These are phyloP conservation scores for Syncerus caffer DNA, from an alignment of 2,797 vertebrate genomes.

Conservation along the genomic window DNA sequence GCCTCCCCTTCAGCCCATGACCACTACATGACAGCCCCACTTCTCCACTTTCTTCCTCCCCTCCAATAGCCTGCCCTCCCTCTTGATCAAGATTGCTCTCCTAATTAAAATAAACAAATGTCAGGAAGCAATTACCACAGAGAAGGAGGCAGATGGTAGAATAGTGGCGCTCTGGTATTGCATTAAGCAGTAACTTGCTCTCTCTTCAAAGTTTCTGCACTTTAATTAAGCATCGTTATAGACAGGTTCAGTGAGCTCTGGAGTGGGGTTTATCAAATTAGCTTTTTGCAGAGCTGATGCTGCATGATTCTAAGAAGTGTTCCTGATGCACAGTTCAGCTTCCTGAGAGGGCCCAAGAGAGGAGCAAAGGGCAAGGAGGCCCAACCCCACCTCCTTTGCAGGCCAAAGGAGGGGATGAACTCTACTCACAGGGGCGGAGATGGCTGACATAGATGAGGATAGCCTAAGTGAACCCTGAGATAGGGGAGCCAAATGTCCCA, in stretches of 20 bases:
- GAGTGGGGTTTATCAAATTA: slow-evolving; percentile 80
- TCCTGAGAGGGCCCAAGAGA: slow-evolving; percentile 14
- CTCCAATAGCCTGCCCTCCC: slow-evolving; percentile 68
- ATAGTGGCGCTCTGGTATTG: slow-evolving; percentile 80
- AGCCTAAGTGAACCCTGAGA: not conserved
- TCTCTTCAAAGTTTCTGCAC: slow-evolving; percentile 84
- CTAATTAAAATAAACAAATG: slow-evolving; percentile 88
- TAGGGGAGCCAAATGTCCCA: not conserved
- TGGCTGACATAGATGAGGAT: not conserved
- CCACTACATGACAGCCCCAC: not conserved
- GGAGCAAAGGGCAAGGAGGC: slow-evolving; percentile 27
- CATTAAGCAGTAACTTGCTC: slow-evolving; percentile 83
- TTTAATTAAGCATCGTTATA: slow-evolving; percentile 84
- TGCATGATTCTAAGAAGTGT: slow-evolving; percentile 61
- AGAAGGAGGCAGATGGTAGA: slow-evolving; percentile 84
- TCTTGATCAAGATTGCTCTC: slow-evolving; percentile 82
- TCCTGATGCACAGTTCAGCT: slow-evolving; percentile 37
- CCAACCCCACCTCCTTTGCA: not conserved
- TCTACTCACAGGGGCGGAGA: not conserved
- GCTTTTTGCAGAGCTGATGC: slow-evolving; percentile 73
- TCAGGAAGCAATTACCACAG: slow-evolving; percentile 84
- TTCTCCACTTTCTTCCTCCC: slow-evolving; percentile 48
- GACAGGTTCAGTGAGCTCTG: slow-evolving; percentile 81
- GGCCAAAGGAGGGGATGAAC: not conserved
- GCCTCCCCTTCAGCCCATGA: not conserved